phyloP scores from a whole-genome alignment of 2,113 vertebrate genomes.

The Sminthopsis crassicaudata region DNA sequence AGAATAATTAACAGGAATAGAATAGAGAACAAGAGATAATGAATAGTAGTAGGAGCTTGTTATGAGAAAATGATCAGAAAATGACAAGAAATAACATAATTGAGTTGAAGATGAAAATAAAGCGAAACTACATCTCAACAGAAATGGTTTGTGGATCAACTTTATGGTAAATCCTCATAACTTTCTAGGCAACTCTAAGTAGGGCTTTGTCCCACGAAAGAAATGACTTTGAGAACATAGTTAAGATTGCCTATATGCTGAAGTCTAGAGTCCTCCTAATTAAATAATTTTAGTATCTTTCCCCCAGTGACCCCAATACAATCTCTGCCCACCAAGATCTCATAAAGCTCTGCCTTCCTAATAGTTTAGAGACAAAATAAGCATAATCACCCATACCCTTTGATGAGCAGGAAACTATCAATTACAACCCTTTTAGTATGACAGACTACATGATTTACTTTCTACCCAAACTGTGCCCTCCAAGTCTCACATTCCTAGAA shows the following conservation, averaged over 20 bases:
- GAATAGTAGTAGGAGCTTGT: background rate
- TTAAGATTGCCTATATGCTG: background rate
- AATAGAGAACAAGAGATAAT: background rate
- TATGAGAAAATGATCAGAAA: background rate
- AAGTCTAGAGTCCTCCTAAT: background rate
- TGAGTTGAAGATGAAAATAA: background rate
- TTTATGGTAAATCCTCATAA: background rate
- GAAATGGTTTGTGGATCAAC: background rate
- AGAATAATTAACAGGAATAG: background rate
- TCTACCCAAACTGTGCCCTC: background rate
- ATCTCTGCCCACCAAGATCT: background rate
- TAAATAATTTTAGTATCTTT: background rate
- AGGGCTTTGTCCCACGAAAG: background rate
- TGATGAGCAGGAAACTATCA: background rate
- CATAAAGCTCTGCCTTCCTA: background rate
- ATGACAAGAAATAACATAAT: background rate
- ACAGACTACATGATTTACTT: background rate
- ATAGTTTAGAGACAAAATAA: background rate
- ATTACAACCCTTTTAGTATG: background rate
- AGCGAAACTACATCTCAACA: background rate
- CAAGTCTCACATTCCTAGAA: background rate
- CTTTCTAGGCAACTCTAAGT: background rate
- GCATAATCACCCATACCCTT: background rate
- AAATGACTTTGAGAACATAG: background rate
- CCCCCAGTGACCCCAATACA: background rate